A percentile compares a stretch with the other conserved stretches of the same genome.
Conservation (phyloP, 2,888 invertebrate species). For the Chironomus tentans region DNA sequence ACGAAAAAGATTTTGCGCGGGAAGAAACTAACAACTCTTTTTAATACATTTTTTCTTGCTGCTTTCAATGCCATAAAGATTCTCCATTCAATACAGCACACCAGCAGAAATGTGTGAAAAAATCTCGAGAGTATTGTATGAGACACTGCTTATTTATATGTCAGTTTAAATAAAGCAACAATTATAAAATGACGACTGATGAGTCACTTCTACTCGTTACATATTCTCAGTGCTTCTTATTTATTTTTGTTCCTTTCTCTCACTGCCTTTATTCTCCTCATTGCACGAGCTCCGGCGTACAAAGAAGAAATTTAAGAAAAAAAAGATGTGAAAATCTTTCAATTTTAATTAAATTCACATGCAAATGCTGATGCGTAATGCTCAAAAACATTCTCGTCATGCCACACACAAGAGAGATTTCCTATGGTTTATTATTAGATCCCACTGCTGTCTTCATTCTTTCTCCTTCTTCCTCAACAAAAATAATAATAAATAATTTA, state of each 20-base stretch:
- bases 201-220: not conserved
- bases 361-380: constrained; percentile 14
- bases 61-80: not conserved
- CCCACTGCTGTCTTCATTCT: not conserved
- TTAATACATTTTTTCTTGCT: not conserved
- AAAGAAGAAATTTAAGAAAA: not conserved
- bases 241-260: not conserved
- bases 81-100: not conserved
- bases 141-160: constrained; percentile 2
- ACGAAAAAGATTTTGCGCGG: not conserved
- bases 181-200: constrained; percentile 17
- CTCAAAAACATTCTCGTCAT: not conserved
- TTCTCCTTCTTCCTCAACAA: not conserved
- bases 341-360: constrained; percentile 19
- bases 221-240: not conserved
- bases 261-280: not conserved
- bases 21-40: constrained; percentile 4
- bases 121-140: not conserved
- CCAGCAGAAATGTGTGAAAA: not conserved
- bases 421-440: not conserved
- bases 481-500: not conserved
- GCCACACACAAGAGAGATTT: not conserved
- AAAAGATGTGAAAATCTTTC: not conserved
- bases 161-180: constrained; percentile 16
- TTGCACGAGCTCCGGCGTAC: not conserved